phyloP scores from a whole-genome alignment of 1,140 invertebrate species.

The Camponotus floridanus region DNA sequence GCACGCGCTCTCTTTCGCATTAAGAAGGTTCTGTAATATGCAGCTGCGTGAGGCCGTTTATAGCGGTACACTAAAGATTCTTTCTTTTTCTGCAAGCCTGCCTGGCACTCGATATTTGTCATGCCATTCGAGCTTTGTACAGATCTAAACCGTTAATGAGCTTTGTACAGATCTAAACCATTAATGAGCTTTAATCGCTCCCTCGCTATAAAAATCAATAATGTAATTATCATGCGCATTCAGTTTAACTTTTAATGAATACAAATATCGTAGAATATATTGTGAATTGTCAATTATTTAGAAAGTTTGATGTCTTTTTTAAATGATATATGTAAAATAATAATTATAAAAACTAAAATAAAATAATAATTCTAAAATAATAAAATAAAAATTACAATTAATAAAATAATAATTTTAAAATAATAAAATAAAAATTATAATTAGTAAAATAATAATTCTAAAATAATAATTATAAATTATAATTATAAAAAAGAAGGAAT shows the following conservation, averaged over 20 bases:
- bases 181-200: neutral
- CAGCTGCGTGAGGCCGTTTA: neutral
- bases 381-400: no score
- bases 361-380: no score
- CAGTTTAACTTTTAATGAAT: neutral
- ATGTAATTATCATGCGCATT: neutral
- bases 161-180: neutral
- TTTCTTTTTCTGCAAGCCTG: neutral
- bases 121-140: neutral
- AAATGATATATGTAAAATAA: no score
- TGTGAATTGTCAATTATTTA: no score
- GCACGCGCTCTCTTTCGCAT: constrained; percentile 16
- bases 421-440: no score
- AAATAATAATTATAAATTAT: no score
- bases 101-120: neutral
- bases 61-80: constrained; percentile 1
- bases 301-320: no score
- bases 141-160: neutral
- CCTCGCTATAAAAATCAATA: neutral
- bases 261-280: no score
- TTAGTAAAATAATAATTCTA: no score
- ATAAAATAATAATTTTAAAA: no score
- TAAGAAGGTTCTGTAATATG: constrained; percentile 36
- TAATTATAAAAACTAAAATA: no score
- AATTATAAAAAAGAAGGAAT: neutral